phyloP scores from a whole-genome alignment of 2,888 invertebrate genomes.

The Tetropium fuscum region DNA sequence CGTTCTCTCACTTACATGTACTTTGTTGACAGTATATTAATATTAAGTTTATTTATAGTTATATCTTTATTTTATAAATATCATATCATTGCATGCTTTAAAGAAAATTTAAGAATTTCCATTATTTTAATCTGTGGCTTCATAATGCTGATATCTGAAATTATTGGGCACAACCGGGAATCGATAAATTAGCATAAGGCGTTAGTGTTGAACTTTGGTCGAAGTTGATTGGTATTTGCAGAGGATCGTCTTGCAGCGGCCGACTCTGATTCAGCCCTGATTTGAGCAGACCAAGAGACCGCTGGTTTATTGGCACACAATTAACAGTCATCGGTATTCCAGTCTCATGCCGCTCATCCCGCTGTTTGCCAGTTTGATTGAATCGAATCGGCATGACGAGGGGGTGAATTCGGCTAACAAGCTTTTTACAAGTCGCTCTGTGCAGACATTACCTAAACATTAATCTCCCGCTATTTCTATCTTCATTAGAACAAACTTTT shows the following conservation, averaged over 20 bases:
- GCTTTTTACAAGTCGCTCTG: constrained; percentile 48
- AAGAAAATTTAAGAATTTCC: too few species aligned
- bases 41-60: too few species aligned
- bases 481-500: constrained; percentile 25
- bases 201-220: constrained; percentile 28
- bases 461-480: constrained; percentile 25
- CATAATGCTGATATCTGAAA: constrained; percentile 2
- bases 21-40: too few species aligned
- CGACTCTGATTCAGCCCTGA: constrained; percentile 37
- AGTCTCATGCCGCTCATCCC: constrained; percentile 42
- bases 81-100: too few species aligned
- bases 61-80: too few species aligned
- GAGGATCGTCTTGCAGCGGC: constrained; percentile 61
- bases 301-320: constrained; percentile 64
- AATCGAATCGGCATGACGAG: constrained; percentile 52
- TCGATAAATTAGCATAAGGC: constrained; percentile 38
- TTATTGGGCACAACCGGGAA: constrained; percentile 6
- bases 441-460: constrained; percentile 28
- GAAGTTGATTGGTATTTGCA: constrained; percentile 63
- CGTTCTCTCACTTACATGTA: too few species aligned
- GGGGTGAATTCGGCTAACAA: constrained; percentile 48
- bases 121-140: background rate
- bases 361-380: constrained; percentile 65
- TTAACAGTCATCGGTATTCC: constrained; percentile 64
- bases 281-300: constrained; percentile 46